A percentile compares a stretch with the other conserved stretches of the same genome.
Conservation (phyloP, 1,140 invertebrate species). For the Orius laevigatus region DNA sequence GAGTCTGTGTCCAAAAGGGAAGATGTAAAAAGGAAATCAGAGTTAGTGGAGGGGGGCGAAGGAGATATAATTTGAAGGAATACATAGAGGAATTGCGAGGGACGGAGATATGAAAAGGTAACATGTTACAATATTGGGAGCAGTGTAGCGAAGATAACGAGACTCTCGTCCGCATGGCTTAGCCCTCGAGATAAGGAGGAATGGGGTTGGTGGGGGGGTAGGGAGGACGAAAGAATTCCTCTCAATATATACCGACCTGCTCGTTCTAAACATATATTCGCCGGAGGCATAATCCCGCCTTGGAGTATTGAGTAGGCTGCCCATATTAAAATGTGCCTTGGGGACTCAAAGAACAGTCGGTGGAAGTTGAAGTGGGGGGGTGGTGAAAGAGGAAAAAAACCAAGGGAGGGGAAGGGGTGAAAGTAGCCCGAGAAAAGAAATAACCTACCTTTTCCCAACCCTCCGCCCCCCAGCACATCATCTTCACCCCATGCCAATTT, state of each 20-base stretch:
- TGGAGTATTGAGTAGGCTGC: constrained; percentile 6
- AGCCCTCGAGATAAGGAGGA: constrained; percentile 11
- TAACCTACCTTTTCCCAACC: no score
- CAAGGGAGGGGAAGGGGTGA: no score
- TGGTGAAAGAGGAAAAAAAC: no score
- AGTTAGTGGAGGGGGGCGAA: background rate
- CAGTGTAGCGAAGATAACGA: constrained; percentile 14
- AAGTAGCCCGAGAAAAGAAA: no score
- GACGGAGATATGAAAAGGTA: constrained; percentile 14
- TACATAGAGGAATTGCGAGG: constrained; percentile 13
- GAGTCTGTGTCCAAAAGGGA: background rate
- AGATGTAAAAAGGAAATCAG: background rate
- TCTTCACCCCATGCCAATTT: no score
- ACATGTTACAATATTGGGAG: constrained; percentile 17
- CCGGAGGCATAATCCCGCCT: constrained; percentile 8
- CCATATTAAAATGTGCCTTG: constrained; percentile 10
- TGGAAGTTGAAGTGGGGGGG: no score
- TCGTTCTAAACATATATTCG: constrained; percentile 12
- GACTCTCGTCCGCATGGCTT: constrained; percentile 14
- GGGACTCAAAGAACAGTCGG: background rate
- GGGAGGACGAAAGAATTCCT: constrained; percentile 11
- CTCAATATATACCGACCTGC: constrained; percentile 13
- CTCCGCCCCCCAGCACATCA: no score
- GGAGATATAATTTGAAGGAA: constrained; percentile 10
- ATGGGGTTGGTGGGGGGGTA: background rate